Evolutionary conservation across 2,113 vertebrate genomes (phyloP), one percentile per base, ranked within the genome.

Genomic region (Cebus imitator): DNA sequence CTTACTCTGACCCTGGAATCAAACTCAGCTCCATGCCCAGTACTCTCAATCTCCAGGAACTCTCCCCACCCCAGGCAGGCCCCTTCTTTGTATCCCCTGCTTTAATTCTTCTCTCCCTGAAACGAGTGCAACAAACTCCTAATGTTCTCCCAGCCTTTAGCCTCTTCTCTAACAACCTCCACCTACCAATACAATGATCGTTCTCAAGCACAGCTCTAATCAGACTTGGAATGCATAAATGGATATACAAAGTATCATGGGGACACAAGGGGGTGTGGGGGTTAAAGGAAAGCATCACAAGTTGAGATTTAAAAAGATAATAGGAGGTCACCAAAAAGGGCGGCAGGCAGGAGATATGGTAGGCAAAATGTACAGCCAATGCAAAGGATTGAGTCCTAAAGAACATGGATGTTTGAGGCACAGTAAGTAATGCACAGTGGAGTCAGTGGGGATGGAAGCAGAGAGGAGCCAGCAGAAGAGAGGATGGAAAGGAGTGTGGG

Each of bases 341-440:
- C 5, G 1, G 4, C 25, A 2, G 21, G 52, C 7, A 58, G 32
- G 18, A 72, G 4, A 17, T 0, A 32, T 6, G n/a, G 57, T 27
- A 23, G 76, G 25, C 3, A 45, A n/a, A 82, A n/a, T 32, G 13
- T 11, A 14, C 5, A 58, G n/a, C 32, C n/a, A 13, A 7, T 5
- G 8, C 43, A 10, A 13, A 76, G 27, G 13, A 55, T 21, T 48
- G 37, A 13, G 8, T 9, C 17, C 4, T n/a, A 18, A 20, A 61
- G 17, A 1, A 7, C 35, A 4, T 8, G 32, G 55, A 32, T 21
- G 58, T 8, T 2, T 32, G 64, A 70, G 73, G 83, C 76, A 23
- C 1, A 30, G 37, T 13, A 3, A 20, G 57, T 1, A 45, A 32
- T 1, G 0, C 6, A 13, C 81, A 18, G 72, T 2, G 7, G 37